Base-by-base conservation (phyloP, 2,113 vertebrate species). In the Phainopepla nitens region DNA sequence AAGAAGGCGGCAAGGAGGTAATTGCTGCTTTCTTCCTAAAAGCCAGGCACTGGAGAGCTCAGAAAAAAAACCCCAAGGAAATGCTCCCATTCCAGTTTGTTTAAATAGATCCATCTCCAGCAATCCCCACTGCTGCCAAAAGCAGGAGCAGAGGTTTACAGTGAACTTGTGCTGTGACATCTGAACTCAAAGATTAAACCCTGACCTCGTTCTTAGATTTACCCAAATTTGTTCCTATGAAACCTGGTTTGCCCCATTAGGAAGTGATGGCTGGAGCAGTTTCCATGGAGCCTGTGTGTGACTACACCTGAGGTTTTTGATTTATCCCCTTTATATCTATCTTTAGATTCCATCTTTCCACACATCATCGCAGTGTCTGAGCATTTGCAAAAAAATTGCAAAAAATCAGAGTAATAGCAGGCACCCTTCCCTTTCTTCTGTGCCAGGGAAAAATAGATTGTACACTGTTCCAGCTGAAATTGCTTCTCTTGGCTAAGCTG, bases 401-500 rank as follows among this genome's bases (percentile, higher is more conserved):
- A n/a, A n/a, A 62, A 57, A 60, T 49, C 92, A 66, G 56, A 96
- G 51, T 66, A 56, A 78, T 45, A 47, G 76, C 47, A 83, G 79
- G 68, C 36, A 54, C 11, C 45, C 42, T 93, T 93, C 58, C 45
- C 58, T 90, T 90, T 51, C 58, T 57, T 77, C 79, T 61, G 10
- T 61, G 68, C 89, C 71, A 65, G 60, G 35, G 35, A 54, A 39
- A 90, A 93, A 95, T 45, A 42, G 86, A 92, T 77, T 86, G 7
- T 65, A 17, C 39, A 61, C 58, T 66, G 39, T 14, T 92, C 60
- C 89, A 94, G 76, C 65, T 73, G 60, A 81, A 90, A 92, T 77
- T 89, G 72, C 83, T 92, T 86, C 94, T 95, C 80, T 50, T 86
- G 86, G 62, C 75, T 65, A 89, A 90, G 47, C 68, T 44, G 45